Evolutionary conservation across 2,113 vertebrate genomes (phyloP).

Genomic region (Mugil cephalus): DNA sequence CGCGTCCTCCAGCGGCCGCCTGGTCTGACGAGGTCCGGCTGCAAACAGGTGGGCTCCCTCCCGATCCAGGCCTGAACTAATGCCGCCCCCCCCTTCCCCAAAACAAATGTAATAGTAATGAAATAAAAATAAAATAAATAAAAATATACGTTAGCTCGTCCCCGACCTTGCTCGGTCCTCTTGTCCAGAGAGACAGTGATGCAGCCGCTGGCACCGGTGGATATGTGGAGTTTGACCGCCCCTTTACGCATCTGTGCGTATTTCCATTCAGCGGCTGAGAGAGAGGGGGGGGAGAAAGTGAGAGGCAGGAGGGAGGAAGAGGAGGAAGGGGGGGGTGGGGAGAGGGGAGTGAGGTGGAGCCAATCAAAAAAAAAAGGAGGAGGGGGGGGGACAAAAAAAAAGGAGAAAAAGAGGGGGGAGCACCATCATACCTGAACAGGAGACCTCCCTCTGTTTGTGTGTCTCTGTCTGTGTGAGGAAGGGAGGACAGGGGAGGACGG

Average conservation of each 20-base stretch:
- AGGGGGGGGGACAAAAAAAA: constrained; percentile 37
- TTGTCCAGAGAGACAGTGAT: constrained; percentile 37
- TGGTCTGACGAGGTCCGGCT: constrained; percentile 32
- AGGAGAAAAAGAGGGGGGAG: constrained; percentile 50
- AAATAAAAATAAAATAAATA: too few species aligned
- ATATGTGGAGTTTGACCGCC: constrained; percentile 74
- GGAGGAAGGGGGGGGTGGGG: constrained; percentile 55
- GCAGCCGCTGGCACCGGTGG: constrained; percentile 58
- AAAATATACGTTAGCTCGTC: constrained; percentile 8
- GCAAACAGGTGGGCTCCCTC: constrained; percentile 71
- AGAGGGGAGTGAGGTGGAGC: constrained; percentile 78
- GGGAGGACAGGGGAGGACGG: too few species aligned
- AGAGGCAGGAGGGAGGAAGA: constrained; percentile 47
- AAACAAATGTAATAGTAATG: too few species aligned
- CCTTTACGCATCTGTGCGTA: constrained; percentile 82
- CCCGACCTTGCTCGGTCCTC: constrained; percentile 27
- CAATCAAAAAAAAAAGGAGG: constrained; percentile 67
- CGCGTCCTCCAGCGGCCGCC: constrained; percentile 37
- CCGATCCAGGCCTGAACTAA: constrained; percentile 17
- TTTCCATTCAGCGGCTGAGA: constrained; percentile 78
- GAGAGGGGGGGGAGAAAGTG: constrained; percentile 36
- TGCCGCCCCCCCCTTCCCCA: too few species aligned
- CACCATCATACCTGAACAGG: constrained; percentile 84
- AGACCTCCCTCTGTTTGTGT: constrained; percentile 63
- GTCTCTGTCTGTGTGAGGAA: constrained; percentile 25